Percentiles rank a stretch among this genome's conserved stretches.
Conservation (phyloP, 2,888 invertebrate species). For the Mimumesa dahlbomi region DNA sequence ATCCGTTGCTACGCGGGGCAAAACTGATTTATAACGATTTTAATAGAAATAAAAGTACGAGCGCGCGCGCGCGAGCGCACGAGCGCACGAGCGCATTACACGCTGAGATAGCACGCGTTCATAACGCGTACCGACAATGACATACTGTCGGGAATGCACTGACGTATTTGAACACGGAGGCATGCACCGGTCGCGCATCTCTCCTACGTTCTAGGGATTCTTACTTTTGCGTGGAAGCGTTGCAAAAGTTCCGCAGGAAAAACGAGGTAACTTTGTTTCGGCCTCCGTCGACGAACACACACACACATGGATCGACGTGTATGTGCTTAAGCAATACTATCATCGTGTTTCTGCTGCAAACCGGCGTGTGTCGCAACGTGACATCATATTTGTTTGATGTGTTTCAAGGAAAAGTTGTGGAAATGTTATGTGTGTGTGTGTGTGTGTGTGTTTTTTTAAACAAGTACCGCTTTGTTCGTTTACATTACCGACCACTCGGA, state of each 20-base stretch:
- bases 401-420: too few species aligned
- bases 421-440: too few species aligned
- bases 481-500: too few species aligned
- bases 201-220: neutral
- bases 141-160: slow-evolving; percentile 69
- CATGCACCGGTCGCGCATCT: slow-evolving; percentile 16
- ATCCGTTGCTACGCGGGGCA: slow-evolving; percentile 56
- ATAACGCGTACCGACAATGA: slow-evolving; percentile 70
- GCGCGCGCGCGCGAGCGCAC: slow-evolving; percentile 19
- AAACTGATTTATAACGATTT: slow-evolving; percentile 75
- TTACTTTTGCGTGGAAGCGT: slow-evolving; percentile 10
- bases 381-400: too few species aligned
- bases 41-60: slow-evolving; percentile 71
- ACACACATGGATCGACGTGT: too few species aligned
- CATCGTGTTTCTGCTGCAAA: too few species aligned
- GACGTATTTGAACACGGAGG: slow-evolving; percentile 49
- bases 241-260: slow-evolving; percentile 16
- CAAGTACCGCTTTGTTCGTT: too few species aligned
- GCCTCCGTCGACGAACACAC: too few species aligned
- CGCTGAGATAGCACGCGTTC: slow-evolving; percentile 60
- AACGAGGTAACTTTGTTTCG: neutral
- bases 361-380: too few species aligned
- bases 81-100: slow-evolving; percentile 59
- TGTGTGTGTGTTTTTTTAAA: too few species aligned
- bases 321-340: too few species aligned